phyloP scores from a whole-genome alignment of 2,797 vertebrate genomes.

The Malacoctenus gilli region DNA sequence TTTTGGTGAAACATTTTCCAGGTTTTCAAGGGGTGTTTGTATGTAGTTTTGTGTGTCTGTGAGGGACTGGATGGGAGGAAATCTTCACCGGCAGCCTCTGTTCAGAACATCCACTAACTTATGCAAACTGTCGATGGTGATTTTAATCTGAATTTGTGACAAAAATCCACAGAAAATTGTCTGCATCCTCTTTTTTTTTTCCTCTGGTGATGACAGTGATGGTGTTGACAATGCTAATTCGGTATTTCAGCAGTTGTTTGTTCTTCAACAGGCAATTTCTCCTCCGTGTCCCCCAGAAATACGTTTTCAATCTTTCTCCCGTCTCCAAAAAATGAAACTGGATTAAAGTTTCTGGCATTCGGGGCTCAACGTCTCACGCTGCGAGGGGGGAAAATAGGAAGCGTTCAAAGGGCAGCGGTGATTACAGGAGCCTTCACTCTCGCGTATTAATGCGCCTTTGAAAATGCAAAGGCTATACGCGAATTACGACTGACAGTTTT shows the following conservation, averaged over 20 bases:
- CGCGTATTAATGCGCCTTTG: constrained; percentile 24
- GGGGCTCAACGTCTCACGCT: not conserved
- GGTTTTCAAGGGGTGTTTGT: no score
- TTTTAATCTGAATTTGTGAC: constrained; percentile 41
- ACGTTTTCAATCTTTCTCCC: constrained; percentile 20
- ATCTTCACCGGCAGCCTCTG: not conserved
- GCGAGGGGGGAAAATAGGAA: not conserved
- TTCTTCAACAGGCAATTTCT: constrained; percentile 1
- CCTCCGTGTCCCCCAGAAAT: constrained; percentile 7
- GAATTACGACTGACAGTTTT: constrained; percentile 6
- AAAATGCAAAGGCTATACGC: constrained; percentile 2
- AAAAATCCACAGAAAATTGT: constrained; percentile 29
- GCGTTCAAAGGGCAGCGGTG: constrained; percentile 4
- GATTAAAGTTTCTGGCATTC: constrained; percentile 3
- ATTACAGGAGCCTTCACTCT: constrained; percentile 7
- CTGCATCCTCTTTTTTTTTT: not conserved
- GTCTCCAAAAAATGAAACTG: constrained; percentile 9
- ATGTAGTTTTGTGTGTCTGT: no score
- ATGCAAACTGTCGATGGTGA: constrained; percentile 39
- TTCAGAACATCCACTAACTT: constrained; percentile 32
- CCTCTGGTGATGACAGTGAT: constrained; percentile 12
- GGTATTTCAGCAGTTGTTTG: constrained; percentile 34
- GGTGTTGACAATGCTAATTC: constrained; percentile 46
- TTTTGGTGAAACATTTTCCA: no score
- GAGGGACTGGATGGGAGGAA: not conserved